Evolutionary conservation across 2,797 vertebrate genomes (phyloP), one percentile per base, ranked within the genome.

Genomic region (Bradypus variegatus): DNA sequence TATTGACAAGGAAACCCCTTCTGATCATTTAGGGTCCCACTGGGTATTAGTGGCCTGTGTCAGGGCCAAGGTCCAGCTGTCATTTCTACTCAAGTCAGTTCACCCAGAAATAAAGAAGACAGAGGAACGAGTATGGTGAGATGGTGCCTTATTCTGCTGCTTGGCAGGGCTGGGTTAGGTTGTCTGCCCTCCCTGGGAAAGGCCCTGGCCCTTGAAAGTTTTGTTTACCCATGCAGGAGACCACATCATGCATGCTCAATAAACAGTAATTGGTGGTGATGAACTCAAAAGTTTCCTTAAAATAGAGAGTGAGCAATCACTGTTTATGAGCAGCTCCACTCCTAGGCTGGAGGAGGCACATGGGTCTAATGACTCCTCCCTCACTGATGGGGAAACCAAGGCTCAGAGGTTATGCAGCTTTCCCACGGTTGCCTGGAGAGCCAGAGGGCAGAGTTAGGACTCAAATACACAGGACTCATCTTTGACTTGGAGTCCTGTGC

Each of bases 261-360:
- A 93, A 90, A 92, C 3, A 5, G 45, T 89, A 91, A 89, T 86
- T 92, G 94, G 67, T 29, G 13, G 82, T 45, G 70, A 77, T 79
- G 50, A 86, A 64, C 87, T 83, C 83, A 69, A 75, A 62, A 65
- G 69, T 8, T 5, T 78, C 94, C 91, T 77, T 79, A 72, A 76
- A 81, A 86, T 5, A 92, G 70, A 89, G 36, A 75, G 36, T 64
- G 91, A 94, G 92, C 79, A 82, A 91, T 76, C 73, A 8, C 33
- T 58, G 13, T 94, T 95, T 92, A 93, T 5, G 55, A 93, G 95
- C 89, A 25, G 29, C 75, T 72, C 38, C 45, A 33, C 8, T 80
- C 33, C 80, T 78, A 4, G 6, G 73, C 72, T 50, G 58, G 55
- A 31, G n/a, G 33, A 62, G 33, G 65, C 29, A 67, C 78, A 64